Percentiles rank a stretch among this genome's conserved stretches.
phyloP scores from a whole-genome alignment of 2,797 vertebrate genomes.

The Bufotes viridis region DNA sequence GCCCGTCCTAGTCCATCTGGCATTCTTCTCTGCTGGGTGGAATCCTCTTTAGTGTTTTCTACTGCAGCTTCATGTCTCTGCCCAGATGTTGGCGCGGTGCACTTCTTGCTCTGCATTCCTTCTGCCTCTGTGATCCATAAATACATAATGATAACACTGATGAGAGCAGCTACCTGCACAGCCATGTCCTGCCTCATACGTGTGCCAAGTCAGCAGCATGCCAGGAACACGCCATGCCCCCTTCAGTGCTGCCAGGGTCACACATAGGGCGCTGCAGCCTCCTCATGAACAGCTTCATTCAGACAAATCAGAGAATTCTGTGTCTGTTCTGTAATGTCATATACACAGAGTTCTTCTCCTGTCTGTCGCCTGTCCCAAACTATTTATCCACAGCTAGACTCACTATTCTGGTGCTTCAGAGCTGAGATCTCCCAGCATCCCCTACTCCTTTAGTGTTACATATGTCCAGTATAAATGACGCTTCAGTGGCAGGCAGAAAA shows the following conservation, averaged over 20 bases:
- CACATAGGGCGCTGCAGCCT: not conserved
- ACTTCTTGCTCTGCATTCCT: not conserved
- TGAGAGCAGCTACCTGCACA: not conserved
- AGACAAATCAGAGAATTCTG: too few relatives aligned
- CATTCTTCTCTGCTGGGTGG: not conserved
- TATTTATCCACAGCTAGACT: too few relatives aligned
- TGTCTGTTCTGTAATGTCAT: too few relatives aligned
- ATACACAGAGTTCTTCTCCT: too few relatives aligned
- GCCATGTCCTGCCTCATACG: not conserved
- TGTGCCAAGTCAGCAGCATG: not conserved
- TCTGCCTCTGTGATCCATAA: not conserved
- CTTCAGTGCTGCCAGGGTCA: not conserved
- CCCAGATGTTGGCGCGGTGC: not conserved
- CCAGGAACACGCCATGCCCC: not conserved
- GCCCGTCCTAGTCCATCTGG: too few relatives aligned
- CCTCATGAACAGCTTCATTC: not conserved
- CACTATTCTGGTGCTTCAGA: too few relatives aligned
- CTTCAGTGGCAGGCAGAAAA: too few relatives aligned
- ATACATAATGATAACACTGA: not conserved
- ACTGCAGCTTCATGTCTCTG: not conserved
- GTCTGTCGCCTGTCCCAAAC: too few relatives aligned
- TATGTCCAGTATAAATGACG: too few relatives aligned
- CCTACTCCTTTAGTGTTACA: too few relatives aligned
- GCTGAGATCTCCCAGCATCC: too few relatives aligned
- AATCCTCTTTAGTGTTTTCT: not conserved